phyloP scores from a whole-genome alignment of 2,113 vertebrate genomes.

The Corythaeola cristata region DNA sequence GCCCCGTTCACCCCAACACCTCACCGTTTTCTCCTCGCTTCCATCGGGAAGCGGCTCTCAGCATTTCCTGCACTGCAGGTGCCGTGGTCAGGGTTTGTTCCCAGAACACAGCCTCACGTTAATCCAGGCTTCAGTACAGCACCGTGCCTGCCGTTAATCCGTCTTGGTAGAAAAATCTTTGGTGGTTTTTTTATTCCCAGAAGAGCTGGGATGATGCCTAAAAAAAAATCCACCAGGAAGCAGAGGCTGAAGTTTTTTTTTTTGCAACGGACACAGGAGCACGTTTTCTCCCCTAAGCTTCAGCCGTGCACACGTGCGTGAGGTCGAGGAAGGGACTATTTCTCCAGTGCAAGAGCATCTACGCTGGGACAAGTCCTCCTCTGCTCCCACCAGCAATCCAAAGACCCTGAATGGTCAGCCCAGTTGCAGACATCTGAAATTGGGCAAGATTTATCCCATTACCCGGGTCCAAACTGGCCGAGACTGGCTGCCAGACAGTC shows the following conservation, averaged over 20 bases:
- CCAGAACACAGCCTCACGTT: neutral
- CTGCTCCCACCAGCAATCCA: neutral
- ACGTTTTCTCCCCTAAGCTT: too few relatives aligned
- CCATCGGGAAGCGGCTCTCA: neutral
- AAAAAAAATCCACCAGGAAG: neutral
- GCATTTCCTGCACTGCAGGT: neutral
- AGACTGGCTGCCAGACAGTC: neutral
- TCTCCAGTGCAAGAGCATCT: neutral
- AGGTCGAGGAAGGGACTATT: neutral
- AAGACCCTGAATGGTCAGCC: neutral
- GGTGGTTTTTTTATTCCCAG: neutral
- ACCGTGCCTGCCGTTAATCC: accelerated
- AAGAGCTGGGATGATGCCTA: neutral
- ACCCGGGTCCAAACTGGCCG: accelerated
- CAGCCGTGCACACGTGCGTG: accelerated
- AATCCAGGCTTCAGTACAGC: neutral
- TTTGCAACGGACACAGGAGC: neutral
- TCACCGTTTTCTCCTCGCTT: accelerated
- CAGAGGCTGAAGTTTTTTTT: neutral
- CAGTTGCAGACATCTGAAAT: neutral
- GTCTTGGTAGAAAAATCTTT: neutral
- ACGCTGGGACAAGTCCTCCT: neutral
- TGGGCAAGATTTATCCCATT: neutral
- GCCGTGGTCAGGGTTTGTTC: neutral
- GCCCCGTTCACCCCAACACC: neutral